These are phyloP conservation scores for Balanococcus diminutus DNA, from an alignment of 2,888 invertebrate genomes.

Conservation along the genomic window DNA sequence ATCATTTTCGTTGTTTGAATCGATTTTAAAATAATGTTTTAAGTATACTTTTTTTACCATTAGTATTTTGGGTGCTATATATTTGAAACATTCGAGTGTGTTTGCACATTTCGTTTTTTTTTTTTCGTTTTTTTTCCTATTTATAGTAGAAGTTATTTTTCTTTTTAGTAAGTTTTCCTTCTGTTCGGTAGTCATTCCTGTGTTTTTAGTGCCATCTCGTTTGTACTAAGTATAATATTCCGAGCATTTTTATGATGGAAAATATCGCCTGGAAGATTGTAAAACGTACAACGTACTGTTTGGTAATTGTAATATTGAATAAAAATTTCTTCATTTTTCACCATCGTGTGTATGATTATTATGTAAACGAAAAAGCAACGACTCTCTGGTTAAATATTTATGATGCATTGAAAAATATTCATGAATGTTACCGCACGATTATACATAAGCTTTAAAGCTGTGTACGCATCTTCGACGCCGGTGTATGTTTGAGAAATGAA, in stretches of 20 bases:
- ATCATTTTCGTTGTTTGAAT: slow-evolving; percentile 31
- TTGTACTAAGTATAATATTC: slow-evolving; percentile 17
- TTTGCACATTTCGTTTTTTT: neutral
- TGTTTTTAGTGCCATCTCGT: slow-evolving; percentile 21
- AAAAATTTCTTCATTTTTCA: slow-evolving; percentile 42
- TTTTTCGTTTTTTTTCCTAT: neutral
- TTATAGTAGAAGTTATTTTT: slow-evolving; percentile 12
- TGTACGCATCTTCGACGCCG: no score
- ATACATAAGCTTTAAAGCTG: slow-evolving; percentile 12
- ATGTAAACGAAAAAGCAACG: neutral
- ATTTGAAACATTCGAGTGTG: slow-evolving; percentile 42
- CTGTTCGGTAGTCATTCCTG: slow-evolving; percentile 32
- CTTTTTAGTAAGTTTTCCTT: neutral
- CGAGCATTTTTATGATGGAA: neutral
- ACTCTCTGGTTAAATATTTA: slow-evolving; percentile 24
- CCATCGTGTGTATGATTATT: neutral
- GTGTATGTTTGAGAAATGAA: neutral
- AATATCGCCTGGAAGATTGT: slow-evolving; percentile 23
- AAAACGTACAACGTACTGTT: slow-evolving; percentile 23
- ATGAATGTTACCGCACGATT: slow-evolving; percentile 28
- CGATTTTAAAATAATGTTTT: slow-evolving; percentile 1
- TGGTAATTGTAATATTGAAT: slow-evolving; percentile 43
- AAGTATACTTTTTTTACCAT: slow-evolving; percentile 21
- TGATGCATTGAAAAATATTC: slow-evolving; percentile 40
- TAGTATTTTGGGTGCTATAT: slow-evolving; percentile 34